These are phyloP conservation scores for Osmoderma eremita DNA, from an alignment of 2,888 invertebrate genomes.

Conservation along the genomic window DNA sequence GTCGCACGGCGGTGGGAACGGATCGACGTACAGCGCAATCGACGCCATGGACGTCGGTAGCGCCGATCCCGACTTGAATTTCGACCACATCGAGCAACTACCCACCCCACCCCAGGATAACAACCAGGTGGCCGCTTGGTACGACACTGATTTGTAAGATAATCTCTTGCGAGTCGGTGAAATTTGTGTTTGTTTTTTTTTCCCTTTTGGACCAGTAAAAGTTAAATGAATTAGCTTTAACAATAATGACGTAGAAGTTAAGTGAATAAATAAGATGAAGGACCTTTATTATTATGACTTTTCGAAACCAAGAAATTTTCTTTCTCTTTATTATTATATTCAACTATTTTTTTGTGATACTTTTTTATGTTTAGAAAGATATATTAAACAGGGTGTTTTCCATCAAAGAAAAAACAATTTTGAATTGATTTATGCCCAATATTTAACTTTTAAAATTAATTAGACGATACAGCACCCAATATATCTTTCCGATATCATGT, in stretches of 20 bases:
- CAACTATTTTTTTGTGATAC: slow-evolving; percentile 12
- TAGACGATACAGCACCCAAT: too few relatives aligned
- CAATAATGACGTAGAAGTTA: too few relatives aligned
- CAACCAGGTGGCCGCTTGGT: slow-evolving; percentile 95
- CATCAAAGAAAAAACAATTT: too few relatives aligned
- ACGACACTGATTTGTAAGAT: slow-evolving; percentile 91
- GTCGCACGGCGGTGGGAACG: slow-evolving; percentile 71
- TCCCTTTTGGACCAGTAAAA: background rate
- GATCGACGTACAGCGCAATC: slow-evolving; percentile 80
- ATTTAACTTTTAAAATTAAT: too few relatives aligned
- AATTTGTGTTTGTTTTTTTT: too few relatives aligned
- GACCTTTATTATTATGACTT: background rate
- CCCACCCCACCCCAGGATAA: slow-evolving; percentile 88
- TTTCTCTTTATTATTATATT: slow-evolving; percentile 2
- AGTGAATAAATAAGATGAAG: too few relatives aligned
- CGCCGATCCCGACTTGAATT: slow-evolving; percentile 80
- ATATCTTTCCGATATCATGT: too few relatives aligned
- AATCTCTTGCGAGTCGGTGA: background rate
- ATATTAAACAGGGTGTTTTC: too few relatives aligned
- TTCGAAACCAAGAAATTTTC: background rate
- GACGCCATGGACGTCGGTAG: slow-evolving; percentile 87
- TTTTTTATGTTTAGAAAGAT: too few relatives aligned
- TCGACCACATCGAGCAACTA: slow-evolving; percentile 81
- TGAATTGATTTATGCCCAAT: too few relatives aligned
- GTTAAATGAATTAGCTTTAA: background rate